Evolutionary conservation across 1,140 invertebrate species (phyloP).

Genomic region (Callitettix versicolor): DNA sequence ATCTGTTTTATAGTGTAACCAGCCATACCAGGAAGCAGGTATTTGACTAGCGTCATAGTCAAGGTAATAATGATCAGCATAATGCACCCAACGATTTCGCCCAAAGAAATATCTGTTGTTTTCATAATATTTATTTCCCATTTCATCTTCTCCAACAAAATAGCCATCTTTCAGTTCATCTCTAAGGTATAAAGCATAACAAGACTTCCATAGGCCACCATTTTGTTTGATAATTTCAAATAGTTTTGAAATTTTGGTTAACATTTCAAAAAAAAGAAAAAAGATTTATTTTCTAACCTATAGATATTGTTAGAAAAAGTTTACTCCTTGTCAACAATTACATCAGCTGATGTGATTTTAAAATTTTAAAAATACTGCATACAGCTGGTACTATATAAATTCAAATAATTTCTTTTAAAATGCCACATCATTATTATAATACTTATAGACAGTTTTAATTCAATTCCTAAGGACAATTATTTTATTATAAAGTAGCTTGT

Average conservation of each 20-base stretch:
- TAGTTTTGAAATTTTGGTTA: not conserved
- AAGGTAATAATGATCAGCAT: conserved; percentile 55
- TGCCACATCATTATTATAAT: too few relatives aligned
- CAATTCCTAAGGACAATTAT: too few relatives aligned
- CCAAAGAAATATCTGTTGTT: conserved; percentile 34
- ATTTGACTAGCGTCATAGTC: conserved; percentile 91
- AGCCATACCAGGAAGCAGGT: conserved; percentile 77
- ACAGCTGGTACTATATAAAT: too few relatives aligned
- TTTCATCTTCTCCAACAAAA: conserved; percentile 82
- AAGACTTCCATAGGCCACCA: conserved; percentile 57
- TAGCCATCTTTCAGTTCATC: conserved; percentile 79
- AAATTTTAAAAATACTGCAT: too few relatives aligned
- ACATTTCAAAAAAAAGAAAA: not conserved
- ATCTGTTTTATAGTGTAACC: conserved; percentile 76
- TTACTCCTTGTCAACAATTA: too few relatives aligned
- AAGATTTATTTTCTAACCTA: too few relatives aligned
- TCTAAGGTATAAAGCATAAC: conserved; percentile 49
- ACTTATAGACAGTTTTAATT: too few relatives aligned
- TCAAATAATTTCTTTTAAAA: too few relatives aligned
- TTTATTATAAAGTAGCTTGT: too few relatives aligned
- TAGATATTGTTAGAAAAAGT: too few relatives aligned
- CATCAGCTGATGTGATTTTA: too few relatives aligned
- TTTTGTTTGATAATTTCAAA: conserved; percentile 55
- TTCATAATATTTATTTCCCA: conserved; percentile 35
- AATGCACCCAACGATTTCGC: conserved; percentile 89